phyloP scores from a whole-genome alignment of 2,113 vertebrate genomes.

The Haemorhous mexicanus region DNA sequence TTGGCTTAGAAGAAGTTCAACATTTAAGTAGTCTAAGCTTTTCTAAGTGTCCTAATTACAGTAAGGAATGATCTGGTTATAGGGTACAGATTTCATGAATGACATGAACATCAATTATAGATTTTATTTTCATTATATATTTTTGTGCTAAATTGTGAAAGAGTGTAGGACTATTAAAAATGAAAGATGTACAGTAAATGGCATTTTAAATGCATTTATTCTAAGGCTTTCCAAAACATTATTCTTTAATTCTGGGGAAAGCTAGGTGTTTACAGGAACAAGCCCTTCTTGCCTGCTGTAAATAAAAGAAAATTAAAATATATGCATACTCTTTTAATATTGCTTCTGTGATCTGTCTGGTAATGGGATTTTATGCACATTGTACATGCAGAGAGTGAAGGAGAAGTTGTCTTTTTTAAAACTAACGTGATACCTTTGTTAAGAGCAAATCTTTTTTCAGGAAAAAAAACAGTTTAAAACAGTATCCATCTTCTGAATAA shows the following conservation, averaged over 20 bases:
- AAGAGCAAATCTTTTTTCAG: neutral
- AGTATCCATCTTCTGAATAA: neutral
- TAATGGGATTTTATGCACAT: neutral
- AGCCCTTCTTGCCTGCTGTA: neutral
- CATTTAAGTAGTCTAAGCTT: neutral
- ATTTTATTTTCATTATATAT: neutral
- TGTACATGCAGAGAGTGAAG: neutral
- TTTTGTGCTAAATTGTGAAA: neutral
- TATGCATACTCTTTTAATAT: neutral
- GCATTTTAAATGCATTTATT: neutral
- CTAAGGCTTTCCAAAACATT: neutral
- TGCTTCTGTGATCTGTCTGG: neutral
- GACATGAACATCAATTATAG: neutral
- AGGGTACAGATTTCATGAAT: neutral
- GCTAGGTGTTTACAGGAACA: neutral
- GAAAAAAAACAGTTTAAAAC: accelerated
- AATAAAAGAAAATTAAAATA: neutral
- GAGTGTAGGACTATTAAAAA: neutral
- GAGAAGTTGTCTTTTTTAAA: neutral
- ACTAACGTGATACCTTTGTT: neutral
- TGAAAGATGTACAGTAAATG: neutral
- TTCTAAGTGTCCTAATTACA: neutral
- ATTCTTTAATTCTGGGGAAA: neutral
- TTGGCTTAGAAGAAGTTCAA: neutral
- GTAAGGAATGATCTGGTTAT: neutral